Evolutionary conservation across 2,113 vertebrate species (phyloP).

Genomic region (Thamnaconus septentrionalis): DNA sequence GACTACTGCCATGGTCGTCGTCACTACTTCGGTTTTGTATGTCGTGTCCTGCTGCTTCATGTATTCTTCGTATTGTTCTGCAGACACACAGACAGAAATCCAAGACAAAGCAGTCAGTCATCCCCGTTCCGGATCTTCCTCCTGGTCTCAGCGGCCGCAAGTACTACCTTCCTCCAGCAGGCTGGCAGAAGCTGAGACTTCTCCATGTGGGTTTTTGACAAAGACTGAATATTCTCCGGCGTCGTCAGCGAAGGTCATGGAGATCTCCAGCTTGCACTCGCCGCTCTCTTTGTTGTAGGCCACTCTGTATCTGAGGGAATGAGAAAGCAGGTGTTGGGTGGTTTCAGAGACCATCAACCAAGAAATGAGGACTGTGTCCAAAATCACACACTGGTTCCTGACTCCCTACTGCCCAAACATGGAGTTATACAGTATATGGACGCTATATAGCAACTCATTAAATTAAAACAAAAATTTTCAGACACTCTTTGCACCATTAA

Average conservation of each 20-base stretch:
- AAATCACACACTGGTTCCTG: no score
- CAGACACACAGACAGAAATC: constrained; percentile 16
- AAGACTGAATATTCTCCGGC: constrained; percentile 91
- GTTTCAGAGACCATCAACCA: no score
- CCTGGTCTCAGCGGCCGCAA: neutral
- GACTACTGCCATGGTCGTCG: constrained; percentile 77
- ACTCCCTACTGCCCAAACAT: no score
- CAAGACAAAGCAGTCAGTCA: neutral
- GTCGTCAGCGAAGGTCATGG: constrained; percentile 95
- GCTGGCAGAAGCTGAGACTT: constrained; percentile 83
- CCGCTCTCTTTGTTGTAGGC: constrained; percentile 88
- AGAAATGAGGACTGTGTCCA: no score
- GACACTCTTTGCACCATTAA: no score
- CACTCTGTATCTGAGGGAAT: constrained; percentile 84
- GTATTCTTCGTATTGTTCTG: constrained; percentile 89
- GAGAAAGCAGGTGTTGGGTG: neutral
- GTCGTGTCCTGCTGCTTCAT: constrained; percentile 86
- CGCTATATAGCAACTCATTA: no score
- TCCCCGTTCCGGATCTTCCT: neutral
- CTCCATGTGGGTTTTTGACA: constrained; percentile 86
- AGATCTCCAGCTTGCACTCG: constrained; percentile 91
- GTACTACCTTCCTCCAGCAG: constrained; percentile 89
- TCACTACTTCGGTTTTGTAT: constrained; percentile 82
- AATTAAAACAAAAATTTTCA: no score
- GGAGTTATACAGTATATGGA: no score